Conservation (phyloP, 2,888 invertebrate species). For the Aspidiotus destructor region DNA sequence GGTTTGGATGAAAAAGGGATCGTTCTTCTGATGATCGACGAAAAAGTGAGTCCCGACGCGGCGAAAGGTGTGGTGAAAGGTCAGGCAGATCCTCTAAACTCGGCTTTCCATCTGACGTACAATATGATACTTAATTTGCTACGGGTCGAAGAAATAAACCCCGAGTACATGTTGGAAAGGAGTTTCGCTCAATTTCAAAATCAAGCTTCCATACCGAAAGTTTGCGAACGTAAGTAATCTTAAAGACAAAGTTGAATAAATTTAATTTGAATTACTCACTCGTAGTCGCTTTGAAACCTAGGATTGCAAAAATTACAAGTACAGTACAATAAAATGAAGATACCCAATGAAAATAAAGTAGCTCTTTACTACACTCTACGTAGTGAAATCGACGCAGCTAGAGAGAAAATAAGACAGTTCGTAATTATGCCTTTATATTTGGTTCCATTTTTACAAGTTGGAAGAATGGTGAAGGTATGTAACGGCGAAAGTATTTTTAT, state of each 20-base stretch:
- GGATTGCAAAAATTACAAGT: conserved; percentile 48
- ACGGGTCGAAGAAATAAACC: conserved; percentile 97
- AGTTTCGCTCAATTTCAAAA: conserved; percentile 99
- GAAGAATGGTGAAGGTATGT: conserved; percentile 76
- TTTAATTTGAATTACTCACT: neutral
- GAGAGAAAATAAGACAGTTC: conserved; percentile 63
- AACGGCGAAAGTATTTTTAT: neutral
- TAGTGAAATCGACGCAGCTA: conserved; percentile 65
- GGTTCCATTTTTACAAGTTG: conserved; percentile 88
- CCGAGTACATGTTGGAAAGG: conserved; percentile 96
- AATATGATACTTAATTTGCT: conserved; percentile 97
- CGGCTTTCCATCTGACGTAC: conserved; percentile 97
- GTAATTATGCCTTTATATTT: conserved; percentile 79
- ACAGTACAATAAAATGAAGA: conserved; percentile 53
- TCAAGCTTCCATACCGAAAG: conserved; percentile 82
- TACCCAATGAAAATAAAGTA: conserved; percentile 64
- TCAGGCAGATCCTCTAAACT: conserved; percentile 91
- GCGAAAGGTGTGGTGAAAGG: conserved; percentile 60
- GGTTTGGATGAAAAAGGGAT: conserved; percentile 95
- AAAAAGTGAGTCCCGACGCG: conserved; percentile 58
- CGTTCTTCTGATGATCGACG: conserved; percentile 97
- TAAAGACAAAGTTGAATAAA: neutral
- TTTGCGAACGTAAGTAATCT: conserved; percentile 64
- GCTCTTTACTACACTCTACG: conserved; percentile 76
- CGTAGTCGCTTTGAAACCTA: conserved; percentile 15